Evolutionary conservation across 2,113 vertebrate species (phyloP).

Genomic region (Alosa alosa): DNA sequence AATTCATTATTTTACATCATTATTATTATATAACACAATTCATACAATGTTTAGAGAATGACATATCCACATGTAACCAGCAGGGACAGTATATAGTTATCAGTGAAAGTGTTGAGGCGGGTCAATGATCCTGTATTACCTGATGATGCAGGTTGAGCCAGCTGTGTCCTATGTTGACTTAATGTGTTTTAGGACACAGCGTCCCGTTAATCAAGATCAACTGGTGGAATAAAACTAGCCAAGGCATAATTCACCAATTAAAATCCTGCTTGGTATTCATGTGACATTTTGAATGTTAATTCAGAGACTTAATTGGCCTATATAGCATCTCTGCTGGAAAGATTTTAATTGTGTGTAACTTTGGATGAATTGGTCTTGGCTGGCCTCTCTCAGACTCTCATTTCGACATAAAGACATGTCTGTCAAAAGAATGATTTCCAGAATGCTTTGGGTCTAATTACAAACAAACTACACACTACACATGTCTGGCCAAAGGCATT

Average conservation of each 20-base stretch:
- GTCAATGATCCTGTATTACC: background rate
- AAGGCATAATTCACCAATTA: background rate
- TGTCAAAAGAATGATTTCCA: background rate
- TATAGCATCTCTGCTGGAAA: background rate
- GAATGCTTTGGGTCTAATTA: background rate
- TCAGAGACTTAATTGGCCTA: background rate
- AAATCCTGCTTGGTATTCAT: background rate
- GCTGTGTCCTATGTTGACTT: background rate
- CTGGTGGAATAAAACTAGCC: background rate
- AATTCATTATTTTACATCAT: too few relatives aligned
- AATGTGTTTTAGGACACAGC: background rate
- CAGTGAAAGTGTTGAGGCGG: background rate
- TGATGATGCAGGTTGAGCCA: background rate
- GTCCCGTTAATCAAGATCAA: background rate
- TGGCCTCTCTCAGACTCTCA: background rate
- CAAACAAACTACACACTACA: too few relatives aligned
- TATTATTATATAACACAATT: too few relatives aligned
- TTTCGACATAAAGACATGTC: background rate
- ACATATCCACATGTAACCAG: background rate
- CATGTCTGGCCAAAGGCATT: background rate
- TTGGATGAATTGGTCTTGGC: background rate
- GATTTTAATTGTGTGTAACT: background rate
- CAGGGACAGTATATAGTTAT: background rate
- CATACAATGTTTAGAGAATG: background rate
- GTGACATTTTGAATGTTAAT: slow-evolving; percentile 1